Evolutionary conservation across 2,888 invertebrate species (phyloP).

Genomic region (Drepana falcataria): DNA sequence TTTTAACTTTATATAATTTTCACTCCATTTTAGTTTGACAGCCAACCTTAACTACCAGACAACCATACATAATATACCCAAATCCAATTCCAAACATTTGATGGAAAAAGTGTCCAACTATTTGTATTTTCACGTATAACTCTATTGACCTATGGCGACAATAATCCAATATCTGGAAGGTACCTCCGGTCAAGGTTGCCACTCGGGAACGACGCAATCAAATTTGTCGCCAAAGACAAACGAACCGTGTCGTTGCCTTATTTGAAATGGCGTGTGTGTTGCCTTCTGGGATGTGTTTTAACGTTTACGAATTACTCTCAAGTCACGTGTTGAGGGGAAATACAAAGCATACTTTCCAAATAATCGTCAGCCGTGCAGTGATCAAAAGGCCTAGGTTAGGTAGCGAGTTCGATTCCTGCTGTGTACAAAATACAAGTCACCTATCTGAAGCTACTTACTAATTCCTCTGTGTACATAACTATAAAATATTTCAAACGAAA

Average conservation of each 20-base stretch:
- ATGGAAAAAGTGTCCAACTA: not conserved
- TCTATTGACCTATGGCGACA: not conserved
- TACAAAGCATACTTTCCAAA: no score
- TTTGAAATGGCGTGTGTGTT: not conserved
- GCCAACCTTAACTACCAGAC: no score
- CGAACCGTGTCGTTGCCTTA: not conserved
- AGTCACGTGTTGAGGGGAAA: no score
- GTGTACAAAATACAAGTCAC: no score
- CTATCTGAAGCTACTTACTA: not conserved
- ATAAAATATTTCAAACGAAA: constrained; percentile 46
- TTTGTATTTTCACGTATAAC: not conserved
- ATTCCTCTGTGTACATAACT: constrained; percentile 14
- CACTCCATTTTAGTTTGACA: no score
- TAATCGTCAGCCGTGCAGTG: no score
- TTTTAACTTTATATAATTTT: no score
- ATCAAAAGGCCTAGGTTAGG: no score
- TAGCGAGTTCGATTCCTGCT: no score
- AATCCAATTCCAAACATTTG: no score
- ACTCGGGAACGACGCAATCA: not conserved
- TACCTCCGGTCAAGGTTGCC: not conserved
- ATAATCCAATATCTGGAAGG: not conserved
- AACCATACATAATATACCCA: no score
- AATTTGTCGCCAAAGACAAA: not conserved
- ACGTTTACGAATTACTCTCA: not conserved
- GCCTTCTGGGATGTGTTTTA: not conserved